Percentiles rank a stretch among this genome's conserved stretches.
Conservation (phyloP, 2,888 invertebrate genomes). For the Hanleya hanleyi region DNA sequence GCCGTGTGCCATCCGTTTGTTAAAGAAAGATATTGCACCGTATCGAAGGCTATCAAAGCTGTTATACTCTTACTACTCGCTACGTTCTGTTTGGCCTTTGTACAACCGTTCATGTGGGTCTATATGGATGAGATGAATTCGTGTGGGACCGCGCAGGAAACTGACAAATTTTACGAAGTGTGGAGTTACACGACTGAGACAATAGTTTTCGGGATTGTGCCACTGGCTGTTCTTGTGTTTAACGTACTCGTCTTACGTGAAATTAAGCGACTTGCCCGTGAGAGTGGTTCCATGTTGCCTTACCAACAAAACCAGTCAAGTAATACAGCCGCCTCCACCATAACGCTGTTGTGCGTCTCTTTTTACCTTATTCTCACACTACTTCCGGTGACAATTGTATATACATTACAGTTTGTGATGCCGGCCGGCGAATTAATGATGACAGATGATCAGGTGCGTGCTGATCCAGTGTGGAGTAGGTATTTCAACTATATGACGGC, state of each 20-base stretch:
- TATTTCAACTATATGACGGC: conserved; percentile 47
- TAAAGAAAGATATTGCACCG: conserved; percentile 68
- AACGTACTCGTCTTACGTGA: conserved; percentile 70
- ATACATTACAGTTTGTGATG: conserved; percentile 55
- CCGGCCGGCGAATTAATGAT: conserved; percentile 50
- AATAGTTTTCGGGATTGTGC: conserved; percentile 65
- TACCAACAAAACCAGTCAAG: conserved; percentile 30
- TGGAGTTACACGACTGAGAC: conserved; percentile 70
- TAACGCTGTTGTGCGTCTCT: conserved; percentile 70
- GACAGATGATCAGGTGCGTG: conserved; percentile 46
- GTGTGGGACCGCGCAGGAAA: conserved; percentile 52
- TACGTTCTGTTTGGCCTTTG: conserved; percentile 52
- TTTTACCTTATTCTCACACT: conserved; percentile 72
- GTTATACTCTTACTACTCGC: conserved; percentile 48
- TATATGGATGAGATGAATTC: conserved; percentile 46
- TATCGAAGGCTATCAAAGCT: conserved; percentile 58
- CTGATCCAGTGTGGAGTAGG: conserved; percentile 52
- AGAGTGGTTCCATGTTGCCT: conserved; percentile 46
- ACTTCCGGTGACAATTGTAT: conserved; percentile 70
- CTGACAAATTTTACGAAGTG: conserved; percentile 36
- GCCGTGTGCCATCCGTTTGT: conserved; percentile 68
- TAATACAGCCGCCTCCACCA: conserved; percentile 66
- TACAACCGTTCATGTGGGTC: conserved; percentile 69
- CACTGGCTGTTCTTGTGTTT: conserved; percentile 65
- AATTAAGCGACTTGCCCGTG: conserved; percentile 59